Evolutionary conservation across 2,797 vertebrate genomes (phyloP).

Genomic region (Eulemur mongoz): DNA sequence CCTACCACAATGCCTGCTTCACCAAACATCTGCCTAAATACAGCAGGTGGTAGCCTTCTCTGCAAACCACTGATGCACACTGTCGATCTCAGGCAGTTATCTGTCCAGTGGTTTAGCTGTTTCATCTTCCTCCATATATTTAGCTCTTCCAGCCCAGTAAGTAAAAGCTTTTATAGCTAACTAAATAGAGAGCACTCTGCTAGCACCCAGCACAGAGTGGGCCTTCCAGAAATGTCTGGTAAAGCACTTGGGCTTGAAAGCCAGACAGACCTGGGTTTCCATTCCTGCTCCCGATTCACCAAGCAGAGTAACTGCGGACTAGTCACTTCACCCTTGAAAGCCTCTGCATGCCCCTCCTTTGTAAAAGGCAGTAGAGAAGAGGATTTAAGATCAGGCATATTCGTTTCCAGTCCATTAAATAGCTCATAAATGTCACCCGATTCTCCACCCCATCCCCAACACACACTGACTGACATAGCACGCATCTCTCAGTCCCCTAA

Average conservation of each 20-base stretch:
- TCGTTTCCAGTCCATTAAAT: background rate
- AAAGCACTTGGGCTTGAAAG: background rate
- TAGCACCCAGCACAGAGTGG: background rate
- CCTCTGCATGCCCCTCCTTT: background rate
- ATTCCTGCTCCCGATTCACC: background rate
- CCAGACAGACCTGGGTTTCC: background rate
- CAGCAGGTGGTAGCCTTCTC: background rate
- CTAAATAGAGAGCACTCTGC: background rate
- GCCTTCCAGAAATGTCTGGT: background rate
- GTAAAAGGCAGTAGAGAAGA: slow-evolving; percentile 1
- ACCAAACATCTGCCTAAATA: background rate
- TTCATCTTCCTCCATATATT: background rate
- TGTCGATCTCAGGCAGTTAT: fast-evolving
- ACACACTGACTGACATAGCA: background rate
- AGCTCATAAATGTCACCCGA: background rate
- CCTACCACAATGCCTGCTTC: background rate
- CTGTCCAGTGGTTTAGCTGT: background rate
- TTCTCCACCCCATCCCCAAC: background rate
- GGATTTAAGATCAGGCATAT: slow-evolving; percentile 18
- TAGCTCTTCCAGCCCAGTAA: background rate
- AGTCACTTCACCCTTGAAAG: background rate
- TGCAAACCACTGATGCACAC: background rate
- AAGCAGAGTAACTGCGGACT: background rate
- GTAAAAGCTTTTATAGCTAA: background rate
- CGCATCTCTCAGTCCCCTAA: background rate